Evolutionary conservation across 1,140 invertebrate species (phyloP).

Genomic region (Drosophila nigrodunni): DNA sequence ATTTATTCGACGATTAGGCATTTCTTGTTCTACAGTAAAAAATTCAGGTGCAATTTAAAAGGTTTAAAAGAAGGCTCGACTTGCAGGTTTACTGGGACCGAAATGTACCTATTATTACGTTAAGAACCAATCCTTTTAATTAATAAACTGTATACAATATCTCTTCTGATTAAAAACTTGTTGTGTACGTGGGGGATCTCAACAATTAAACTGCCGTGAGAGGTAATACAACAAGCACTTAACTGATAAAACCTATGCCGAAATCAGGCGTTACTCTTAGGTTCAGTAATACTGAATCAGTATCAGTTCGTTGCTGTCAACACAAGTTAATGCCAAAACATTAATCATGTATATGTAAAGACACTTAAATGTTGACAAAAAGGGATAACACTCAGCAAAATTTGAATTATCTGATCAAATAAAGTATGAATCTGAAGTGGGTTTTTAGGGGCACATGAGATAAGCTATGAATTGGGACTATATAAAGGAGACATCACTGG

Average conservation of each 20-base stretch:
- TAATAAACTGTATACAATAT: neutral
- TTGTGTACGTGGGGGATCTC: neutral
- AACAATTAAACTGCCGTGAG: neutral
- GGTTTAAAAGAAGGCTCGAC: too few species aligned
- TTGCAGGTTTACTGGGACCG: too few species aligned
- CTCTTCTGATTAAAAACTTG: neutral
- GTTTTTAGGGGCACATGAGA: neutral
- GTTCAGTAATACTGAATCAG: too few species aligned
- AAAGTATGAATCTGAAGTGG: constrained; percentile 1
- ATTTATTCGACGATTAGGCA: too few species aligned
- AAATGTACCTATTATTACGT: too few species aligned
- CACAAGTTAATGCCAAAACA: neutral
- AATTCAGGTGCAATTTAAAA: too few species aligned
- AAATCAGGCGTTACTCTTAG: neutral
- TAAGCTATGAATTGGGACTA: neutral
- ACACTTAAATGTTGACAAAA: neutral
- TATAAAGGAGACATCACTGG: constrained; percentile 38
- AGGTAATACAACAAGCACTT: neutral
- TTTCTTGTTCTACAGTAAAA: too few species aligned
- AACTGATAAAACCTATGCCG: neutral
- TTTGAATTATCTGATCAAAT: constrained; percentile 9
- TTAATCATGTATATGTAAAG: neutral
- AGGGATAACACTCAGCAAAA: constrained; percentile 7
- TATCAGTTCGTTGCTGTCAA: constrained; percentile 3
- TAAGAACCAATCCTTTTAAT: neutral